phyloP scores from a whole-genome alignment of 1,140 invertebrate genomes.

The Pseudomyrmex gracilis region DNA sequence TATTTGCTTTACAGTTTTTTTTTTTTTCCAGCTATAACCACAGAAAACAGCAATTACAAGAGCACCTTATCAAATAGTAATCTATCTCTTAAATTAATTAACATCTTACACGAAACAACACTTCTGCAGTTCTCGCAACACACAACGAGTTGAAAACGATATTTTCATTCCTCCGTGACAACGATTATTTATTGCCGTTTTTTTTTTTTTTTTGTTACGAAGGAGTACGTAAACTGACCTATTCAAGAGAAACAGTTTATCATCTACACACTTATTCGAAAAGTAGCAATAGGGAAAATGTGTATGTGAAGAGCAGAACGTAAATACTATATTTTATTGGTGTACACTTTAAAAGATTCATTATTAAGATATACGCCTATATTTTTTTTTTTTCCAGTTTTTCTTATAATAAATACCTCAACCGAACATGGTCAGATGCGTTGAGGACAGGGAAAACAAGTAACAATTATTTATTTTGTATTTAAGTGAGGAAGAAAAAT shows the following conservation, averaged over 20 bases:
- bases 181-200: constrained; percentile 43
- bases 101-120: constrained; percentile 17
- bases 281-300: constrained; percentile 73
- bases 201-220: not conserved
- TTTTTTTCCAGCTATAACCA: constrained; percentile 24
- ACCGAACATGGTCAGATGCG: constrained; percentile 25
- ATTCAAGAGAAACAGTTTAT: constrained; percentile 25
- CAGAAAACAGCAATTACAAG: constrained; percentile 40
- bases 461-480: constrained; percentile 8
- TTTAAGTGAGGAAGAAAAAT: constrained; percentile 41
- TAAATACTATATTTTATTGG: constrained; percentile 79
- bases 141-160: constrained; percentile 21
- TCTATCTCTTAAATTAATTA: constrained; percentile 22
- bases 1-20: constrained; percentile 29
- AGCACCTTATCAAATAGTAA: constrained; percentile 25
- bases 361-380: constrained; percentile 66
- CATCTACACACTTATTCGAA: constrained; percentile 3
- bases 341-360: constrained; percentile 70
- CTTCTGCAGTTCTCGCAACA: constrained; percentile 14
- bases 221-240: constrained; percentile 6
- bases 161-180: not conserved
- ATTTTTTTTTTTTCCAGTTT: constrained; percentile 24
- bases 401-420: constrained; percentile 48
- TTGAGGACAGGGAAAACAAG: constrained; percentile 37
- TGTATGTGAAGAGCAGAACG: constrained; percentile 72